Base-by-base conservation (phyloP, 1,140 invertebrate genomes). In the Scaptomyza pallida region DNA sequence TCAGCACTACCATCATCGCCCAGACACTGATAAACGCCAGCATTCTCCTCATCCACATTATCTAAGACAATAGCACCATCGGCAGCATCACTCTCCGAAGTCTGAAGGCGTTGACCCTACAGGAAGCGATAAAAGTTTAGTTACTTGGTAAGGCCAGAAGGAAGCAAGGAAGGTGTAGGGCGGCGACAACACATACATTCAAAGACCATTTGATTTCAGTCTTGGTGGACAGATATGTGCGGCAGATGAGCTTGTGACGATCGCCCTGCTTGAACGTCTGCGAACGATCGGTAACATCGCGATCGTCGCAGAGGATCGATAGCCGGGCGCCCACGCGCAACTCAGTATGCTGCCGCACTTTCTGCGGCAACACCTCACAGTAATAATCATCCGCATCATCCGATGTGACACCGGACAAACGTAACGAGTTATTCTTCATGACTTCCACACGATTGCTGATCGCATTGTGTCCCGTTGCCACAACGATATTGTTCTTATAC, bases 181-280 rank as follows among this genome's bases (percentile, higher is more conserved):
- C 0, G 16, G 0, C 5, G n/a, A n/a, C 2, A 1, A 15, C n/a
- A 88, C 86, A 67, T 75, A 91, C 90, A 72, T 91, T 89, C 6
- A 91, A 62, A 12, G 80, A 89, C 90, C 90, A 91, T 52, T 90
- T 91, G 35, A 89, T 88, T 10, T 59, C 72, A 15, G 71, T 41
- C 8, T 71, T 62, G 41, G 43, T 51, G 15, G 63, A 50, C 41
- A 73, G 70, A 45, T 65, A 74, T 5, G 75, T 78, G 57, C 75
- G 85, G 59, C 90, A 91, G 51, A 86, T 75, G 57, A 89, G 72
- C 52, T 50, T 71, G 70, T 90, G 85, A 37, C 65, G 67, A 60
- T 91, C 90, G 45, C 89, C 89, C 70, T 91, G 86, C 57, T 68
- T 86, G 67, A 85, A 89, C 63, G 86, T 89, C 69, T 91, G 74